A percentile compares a stretch with the other conserved stretches of the same genome.
These are phyloP conservation scores for Drosophila aldrichi DNA, from an alignment of 2,888 invertebrate species.

Conservation along the genomic window DNA sequence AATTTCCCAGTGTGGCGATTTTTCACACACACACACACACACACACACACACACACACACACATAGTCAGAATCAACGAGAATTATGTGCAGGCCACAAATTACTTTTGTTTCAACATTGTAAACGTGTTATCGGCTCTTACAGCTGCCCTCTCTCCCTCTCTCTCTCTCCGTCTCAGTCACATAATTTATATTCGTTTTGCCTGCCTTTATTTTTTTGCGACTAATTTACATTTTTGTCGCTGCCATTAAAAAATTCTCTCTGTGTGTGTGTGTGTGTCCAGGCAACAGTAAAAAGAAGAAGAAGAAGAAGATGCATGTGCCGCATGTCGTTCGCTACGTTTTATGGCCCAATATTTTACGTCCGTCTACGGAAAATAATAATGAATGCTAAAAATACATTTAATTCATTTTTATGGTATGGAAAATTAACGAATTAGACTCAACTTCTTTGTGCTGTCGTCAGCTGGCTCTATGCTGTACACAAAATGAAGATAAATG, in stretches of 20 bases:
- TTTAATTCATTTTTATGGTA: conserved; percentile 67
- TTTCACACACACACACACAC: conserved; percentile 34
- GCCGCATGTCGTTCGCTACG: conserved; percentile 41
- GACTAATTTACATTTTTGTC: conserved; percentile 81
- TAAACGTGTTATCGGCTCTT: conserved; percentile 71
- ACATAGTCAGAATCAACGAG: no score
- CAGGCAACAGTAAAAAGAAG: conserved; percentile 38
- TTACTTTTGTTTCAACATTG: conserved; percentile 71
- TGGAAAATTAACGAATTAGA: conserved; percentile 72
- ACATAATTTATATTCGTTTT: conserved; percentile 61
- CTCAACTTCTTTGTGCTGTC: conserved; percentile 15
- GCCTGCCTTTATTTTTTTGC: conserved; percentile 36
- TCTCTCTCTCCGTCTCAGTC: not conserved
- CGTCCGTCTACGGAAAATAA: conserved; percentile 16
- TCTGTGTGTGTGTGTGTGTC: conserved; percentile 37
- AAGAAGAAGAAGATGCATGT: conserved; percentile 40
- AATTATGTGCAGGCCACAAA: conserved; percentile 54
- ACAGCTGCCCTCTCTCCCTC: conserved; percentile 33
- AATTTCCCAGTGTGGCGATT: conserved; percentile 52
- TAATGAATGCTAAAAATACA: conserved; percentile 54
- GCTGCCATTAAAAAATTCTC: conserved; percentile 67
- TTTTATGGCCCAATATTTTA: conserved; percentile 62
- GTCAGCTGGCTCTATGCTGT: conserved; percentile 5
- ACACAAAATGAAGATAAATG: conserved; percentile 74
- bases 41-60: no score